Percentiles rank a stretch among this genome's conserved stretches.
These are phyloP conservation scores for Hozukius guyotensis DNA, from an alignment of 2,797 vertebrate species.

Conservation along the genomic window DNA sequence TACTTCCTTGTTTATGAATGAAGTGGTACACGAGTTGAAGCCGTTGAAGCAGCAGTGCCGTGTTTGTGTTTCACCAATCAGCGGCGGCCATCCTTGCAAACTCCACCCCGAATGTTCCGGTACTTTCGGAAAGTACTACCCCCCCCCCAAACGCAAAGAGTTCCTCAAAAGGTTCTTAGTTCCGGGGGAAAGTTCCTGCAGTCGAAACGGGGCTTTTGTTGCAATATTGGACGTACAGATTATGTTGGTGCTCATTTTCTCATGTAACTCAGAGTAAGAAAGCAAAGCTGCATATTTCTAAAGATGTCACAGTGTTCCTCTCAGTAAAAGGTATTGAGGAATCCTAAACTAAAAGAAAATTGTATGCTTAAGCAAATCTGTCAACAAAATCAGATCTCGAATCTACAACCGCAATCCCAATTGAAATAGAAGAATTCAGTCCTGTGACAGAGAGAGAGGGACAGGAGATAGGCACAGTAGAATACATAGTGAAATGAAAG, in stretches of 20 bases:
- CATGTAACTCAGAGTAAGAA: background rate
- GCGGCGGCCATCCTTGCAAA: too few relatives aligned
- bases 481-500: background rate
- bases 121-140: too few relatives aligned
- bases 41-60: too few relatives aligned
- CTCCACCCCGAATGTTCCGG: too few relatives aligned
- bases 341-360: background rate
- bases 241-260: background rate
- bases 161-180: too few relatives aligned
- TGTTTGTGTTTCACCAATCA: too few relatives aligned
- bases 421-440: background rate
- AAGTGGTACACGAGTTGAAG: too few relatives aligned
- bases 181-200: too few relatives aligned
- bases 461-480: background rate
- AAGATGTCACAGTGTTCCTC: background rate
- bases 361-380: background rate
- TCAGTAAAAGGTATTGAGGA: background rate
- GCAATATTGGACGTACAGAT: background rate
- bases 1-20: too few relatives aligned
- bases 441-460: background rate
- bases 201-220: too few relatives aligned
- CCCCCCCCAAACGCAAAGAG: too few relatives aligned
- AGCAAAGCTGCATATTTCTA: background rate
- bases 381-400: background rate
- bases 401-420: background rate